These are phyloP conservation scores for Amphipoea lucens DNA, from an alignment of 2,888 invertebrate genomes.

Conservation along the genomic window DNA sequence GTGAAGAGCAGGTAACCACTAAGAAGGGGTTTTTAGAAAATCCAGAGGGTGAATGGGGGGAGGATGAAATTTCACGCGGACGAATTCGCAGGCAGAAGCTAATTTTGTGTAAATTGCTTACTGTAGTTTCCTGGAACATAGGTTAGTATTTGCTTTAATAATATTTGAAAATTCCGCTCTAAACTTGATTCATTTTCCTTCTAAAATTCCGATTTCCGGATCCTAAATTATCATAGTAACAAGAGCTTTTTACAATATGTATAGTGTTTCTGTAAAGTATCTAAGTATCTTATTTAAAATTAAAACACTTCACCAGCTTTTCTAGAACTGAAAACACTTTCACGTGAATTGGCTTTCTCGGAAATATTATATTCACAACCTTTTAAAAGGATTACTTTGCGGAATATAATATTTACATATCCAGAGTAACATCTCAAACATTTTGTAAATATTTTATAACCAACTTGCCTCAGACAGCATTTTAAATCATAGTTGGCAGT, in stretches of 20 bases:
- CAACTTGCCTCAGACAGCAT: constrained; percentile 46
- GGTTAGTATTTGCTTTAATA: neutral
- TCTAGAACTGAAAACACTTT: constrained; percentile 9
- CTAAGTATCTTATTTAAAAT: constrained; percentile 5
- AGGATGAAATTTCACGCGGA: no score
- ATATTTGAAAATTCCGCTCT: neutral
- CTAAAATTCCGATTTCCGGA: neutral
- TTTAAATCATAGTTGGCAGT: constrained; percentile 62
- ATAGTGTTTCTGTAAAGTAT: neutral
- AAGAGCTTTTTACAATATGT: neutral
- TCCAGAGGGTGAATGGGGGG: no score
- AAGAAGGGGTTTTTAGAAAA: no score
- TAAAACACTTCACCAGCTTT: neutral
- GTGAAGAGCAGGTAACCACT: no score
- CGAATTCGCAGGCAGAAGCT: no score
- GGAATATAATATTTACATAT: constrained; percentile 47
- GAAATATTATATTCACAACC: constrained; percentile 48
- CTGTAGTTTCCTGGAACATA: neutral
- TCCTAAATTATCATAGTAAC: neutral
- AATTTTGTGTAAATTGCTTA: neutral
- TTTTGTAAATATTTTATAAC: constrained; percentile 56
- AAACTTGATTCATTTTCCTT: constrained; percentile 3
- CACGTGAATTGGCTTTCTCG: constrained; percentile 18
- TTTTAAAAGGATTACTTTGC: constrained; percentile 60
- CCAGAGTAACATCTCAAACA: constrained; percentile 46